These are phyloP conservation scores for Chiloscyllium plagiosum DNA, from an alignment of 2,113 vertebrate genomes.

Conservation along the genomic window DNA sequence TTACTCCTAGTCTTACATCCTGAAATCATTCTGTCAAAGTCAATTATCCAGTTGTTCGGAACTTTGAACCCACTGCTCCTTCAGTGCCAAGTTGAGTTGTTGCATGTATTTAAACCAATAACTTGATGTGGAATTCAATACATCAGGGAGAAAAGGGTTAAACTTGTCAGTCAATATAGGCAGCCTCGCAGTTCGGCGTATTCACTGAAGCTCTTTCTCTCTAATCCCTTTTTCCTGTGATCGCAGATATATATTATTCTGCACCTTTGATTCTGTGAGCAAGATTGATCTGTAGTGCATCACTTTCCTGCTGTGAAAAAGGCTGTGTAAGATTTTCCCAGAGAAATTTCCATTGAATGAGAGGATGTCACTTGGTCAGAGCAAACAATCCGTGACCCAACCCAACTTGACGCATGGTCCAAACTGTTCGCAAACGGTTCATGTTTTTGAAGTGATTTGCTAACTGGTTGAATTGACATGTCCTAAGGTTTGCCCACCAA, in stretches of 20 bases:
- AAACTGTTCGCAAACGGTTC: background rate
- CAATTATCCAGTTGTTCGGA: background rate
- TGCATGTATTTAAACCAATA: background rate
- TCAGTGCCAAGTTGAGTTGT: background rate
- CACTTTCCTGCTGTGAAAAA: background rate
- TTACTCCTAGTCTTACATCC: background rate
- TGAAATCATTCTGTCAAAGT: background rate
- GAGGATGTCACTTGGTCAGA: background rate
- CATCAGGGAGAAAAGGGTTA: background rate
- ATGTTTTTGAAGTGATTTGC: background rate
- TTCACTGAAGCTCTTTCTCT: background rate
- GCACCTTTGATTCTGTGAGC: background rate
- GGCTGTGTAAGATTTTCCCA: background rate
- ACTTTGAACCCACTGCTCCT: background rate
- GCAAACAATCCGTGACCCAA: background rate
- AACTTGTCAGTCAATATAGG: background rate
- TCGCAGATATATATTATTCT: background rate
- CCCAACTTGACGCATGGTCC: background rate
- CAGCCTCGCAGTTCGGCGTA: background rate
- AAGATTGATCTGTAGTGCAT: background rate
- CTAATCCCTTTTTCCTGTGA: background rate
- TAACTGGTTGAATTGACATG: background rate
- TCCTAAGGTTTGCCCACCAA: background rate
- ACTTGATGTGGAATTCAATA: background rate
- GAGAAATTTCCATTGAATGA: background rate